These are phyloP conservation scores for Dendrocopos noguchii DNA, from an alignment of 2,113 vertebrate species.

Conservation along the genomic window DNA sequence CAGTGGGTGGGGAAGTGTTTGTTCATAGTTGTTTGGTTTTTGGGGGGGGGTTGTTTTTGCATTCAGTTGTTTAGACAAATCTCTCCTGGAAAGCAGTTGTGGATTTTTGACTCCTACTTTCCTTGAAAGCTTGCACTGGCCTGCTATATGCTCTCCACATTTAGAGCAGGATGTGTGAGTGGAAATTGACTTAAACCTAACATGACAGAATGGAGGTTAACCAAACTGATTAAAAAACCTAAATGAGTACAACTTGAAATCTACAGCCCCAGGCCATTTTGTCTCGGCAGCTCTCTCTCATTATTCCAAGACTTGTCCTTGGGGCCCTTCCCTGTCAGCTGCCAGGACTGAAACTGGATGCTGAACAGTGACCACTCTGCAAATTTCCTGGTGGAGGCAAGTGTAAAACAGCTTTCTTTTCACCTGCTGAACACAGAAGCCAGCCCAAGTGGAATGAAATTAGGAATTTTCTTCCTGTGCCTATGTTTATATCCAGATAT, in stretches of 20 bases:
- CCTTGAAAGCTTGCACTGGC: background rate
- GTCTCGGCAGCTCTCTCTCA: background rate
- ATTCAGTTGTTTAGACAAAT: background rate
- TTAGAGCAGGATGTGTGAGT: background rate
- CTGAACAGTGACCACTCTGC: background rate
- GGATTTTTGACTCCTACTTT: background rate
- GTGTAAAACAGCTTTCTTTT: background rate
- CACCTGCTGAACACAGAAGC: background rate
- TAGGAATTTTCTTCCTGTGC: background rate
- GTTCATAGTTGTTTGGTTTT: background rate
- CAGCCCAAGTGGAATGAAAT: background rate
- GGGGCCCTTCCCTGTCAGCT: background rate
- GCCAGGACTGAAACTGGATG: background rate
- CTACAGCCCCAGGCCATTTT: background rate
- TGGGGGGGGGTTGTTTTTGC: background rate
- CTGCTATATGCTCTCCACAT: background rate
- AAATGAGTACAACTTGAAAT: background rate
- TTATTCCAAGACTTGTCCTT: background rate
- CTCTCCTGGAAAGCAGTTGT: background rate
- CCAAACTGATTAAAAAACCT: slow-evolving; percentile 2
- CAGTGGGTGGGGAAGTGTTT: background rate
- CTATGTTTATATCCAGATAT: background rate
- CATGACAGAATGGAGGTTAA: background rate
- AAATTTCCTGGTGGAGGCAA: background rate
- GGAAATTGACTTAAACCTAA: slow-evolving; percentile 2